These are phyloP conservation scores for Herpetotheres cachinnans DNA, from an alignment of 2,113 vertebrate species.

Conservation along the genomic window DNA sequence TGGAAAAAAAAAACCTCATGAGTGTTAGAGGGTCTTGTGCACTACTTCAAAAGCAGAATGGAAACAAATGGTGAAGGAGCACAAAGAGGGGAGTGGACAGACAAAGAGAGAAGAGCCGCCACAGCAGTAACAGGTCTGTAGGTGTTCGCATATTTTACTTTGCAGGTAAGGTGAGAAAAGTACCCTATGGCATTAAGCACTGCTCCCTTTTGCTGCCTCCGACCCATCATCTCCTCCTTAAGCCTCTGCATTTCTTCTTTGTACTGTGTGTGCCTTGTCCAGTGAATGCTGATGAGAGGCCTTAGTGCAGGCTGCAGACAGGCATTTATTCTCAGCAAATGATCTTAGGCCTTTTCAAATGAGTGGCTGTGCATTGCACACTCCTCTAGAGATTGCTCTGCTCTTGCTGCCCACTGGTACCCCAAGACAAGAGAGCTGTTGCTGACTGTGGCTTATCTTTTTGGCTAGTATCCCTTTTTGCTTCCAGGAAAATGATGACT, in stretches of 20 bases:
- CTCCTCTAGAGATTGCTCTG: neutral
- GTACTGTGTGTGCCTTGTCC: neutral
- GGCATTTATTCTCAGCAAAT: neutral
- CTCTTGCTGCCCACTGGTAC: neutral
- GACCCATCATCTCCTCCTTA: neutral
- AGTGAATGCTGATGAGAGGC: neutral
- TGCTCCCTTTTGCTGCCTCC: neutral
- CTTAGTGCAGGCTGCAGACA: neutral
- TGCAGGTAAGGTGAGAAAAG: neutral
- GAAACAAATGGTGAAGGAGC: neutral
- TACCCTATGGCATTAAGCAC: neutral
- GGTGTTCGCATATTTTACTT: neutral
- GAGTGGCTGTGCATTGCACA: neutral
- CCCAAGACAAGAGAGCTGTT: neutral
- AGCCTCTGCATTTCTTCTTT: neutral
- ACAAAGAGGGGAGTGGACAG: neutral
- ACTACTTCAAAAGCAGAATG: neutral
- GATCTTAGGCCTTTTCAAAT: neutral
- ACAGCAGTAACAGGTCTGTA: neutral
- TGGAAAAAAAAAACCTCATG: neutral
- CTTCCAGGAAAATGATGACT: slow-evolving; percentile 5
- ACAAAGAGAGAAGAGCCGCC: neutral
- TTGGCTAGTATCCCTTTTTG: neutral
- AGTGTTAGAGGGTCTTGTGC: neutral
- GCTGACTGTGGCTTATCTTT: neutral